phyloP scores from a whole-genome alignment of 2,888 invertebrate genomes.

The Labia minor region DNA sequence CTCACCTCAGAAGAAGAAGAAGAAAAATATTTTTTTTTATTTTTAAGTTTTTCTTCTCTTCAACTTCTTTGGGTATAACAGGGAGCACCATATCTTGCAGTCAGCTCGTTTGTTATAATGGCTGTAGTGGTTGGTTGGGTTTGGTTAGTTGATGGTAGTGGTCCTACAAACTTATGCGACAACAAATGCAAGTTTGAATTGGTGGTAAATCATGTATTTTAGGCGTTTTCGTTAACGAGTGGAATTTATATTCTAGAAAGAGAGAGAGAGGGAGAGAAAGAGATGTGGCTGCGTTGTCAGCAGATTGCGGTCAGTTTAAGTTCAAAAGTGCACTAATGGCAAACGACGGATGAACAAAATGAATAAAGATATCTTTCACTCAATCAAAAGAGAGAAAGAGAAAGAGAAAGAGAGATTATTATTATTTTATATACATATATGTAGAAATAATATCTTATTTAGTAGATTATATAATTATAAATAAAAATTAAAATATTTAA shows the following conservation, averaged over 20 bases:
- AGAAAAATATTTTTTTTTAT: not conserved
- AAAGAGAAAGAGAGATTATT: no score
- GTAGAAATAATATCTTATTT: no score
- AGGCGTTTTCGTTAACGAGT: not conserved
- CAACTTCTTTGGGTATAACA: not conserved
- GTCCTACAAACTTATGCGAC: not conserved
- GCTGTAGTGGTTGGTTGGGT: not conserved
- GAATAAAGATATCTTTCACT: no score
- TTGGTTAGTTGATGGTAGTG: not conserved
- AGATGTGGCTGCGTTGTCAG: not conserved
- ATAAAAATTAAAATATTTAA: no score
- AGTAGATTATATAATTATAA: no score
- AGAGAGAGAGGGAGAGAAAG: not conserved
- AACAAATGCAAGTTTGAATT: slow-evolving; percentile 8
- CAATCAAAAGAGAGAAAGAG: no score
- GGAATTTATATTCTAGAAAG: not conserved
- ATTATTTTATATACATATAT: no score
- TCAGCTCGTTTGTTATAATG: not conserved
- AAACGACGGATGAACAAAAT: not conserved
- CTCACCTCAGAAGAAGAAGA: not conserved
- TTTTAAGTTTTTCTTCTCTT: not conserved
- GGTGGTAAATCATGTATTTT: slow-evolving; percentile 4
- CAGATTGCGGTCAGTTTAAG: not conserved
- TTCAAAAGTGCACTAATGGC: not conserved
- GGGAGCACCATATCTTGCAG: not conserved